Evolutionary conservation across 2,113 vertebrate species (phyloP).

Genomic region (Brachypteracias leptosomus): DNA sequence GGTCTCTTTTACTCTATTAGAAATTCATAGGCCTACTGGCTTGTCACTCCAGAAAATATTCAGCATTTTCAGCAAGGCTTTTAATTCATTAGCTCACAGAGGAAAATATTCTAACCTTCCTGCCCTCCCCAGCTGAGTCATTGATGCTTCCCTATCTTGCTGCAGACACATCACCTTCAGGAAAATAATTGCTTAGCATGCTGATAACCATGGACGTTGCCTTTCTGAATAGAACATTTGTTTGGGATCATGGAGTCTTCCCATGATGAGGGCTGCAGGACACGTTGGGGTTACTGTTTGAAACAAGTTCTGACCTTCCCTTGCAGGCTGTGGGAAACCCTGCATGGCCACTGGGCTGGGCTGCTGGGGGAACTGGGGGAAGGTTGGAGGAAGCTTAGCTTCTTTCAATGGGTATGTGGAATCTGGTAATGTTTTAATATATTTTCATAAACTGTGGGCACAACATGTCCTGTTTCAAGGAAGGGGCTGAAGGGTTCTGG

Average conservation of each 20-base stretch:
- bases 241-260: neutral
- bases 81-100: slow-evolving; percentile 26
- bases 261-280: neutral
- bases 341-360: neutral
- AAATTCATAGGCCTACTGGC: neutral
- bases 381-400: neutral
- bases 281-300: neutral
- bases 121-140: slow-evolving; percentile 44
- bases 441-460: slow-evolving; percentile 63
- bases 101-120: slow-evolving; percentile 41
- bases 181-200: neutral
- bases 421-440: slow-evolving; percentile 54
- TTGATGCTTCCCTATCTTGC: neutral
- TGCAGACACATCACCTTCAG: neutral
- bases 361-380: neutral
- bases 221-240: neutral
- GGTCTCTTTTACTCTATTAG: neutral
- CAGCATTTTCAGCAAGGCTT: slow-evolving; percentile 40
- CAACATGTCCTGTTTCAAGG: slow-evolving; percentile 54
- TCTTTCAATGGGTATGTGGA: slow-evolving; percentile 25
- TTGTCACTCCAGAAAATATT: neutral
- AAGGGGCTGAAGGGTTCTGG: neutral
- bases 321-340: neutral
- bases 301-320: neutral
- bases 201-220: neutral